A percentile compares a stretch with the other conserved stretches of the same genome.
Evolutionary conservation across 2,888 invertebrate genomes (phyloP).

Genomic region (Subacronicta megacephala): DNA sequence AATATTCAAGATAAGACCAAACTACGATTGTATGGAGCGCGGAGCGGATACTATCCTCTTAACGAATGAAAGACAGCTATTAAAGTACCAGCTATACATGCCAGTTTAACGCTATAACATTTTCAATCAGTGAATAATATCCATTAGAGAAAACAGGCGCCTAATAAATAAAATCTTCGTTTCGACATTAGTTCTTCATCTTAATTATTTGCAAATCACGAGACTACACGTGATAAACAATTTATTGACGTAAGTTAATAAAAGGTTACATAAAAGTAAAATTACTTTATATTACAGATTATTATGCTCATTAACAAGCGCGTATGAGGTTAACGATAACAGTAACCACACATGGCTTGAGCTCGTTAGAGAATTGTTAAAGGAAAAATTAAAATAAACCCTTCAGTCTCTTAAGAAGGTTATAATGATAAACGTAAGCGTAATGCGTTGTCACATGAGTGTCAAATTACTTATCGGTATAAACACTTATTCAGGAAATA

Average conservation of each 20-base stretch:
- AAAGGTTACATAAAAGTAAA: conserved; percentile 18
- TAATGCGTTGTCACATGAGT: conserved; percentile 8
- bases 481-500: conserved; percentile 19
- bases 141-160: neutral
- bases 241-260: conserved; percentile 7
- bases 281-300: conserved; percentile 1
- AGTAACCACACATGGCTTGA: neutral
- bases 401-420: conserved; percentile 22
- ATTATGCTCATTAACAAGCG: conserved; percentile 10
- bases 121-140: neutral
- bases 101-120: too few species aligned
- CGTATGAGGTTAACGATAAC: conserved; percentile 11
- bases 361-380: conserved; percentile 23
- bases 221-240: neutral
- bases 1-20: too few species aligned
- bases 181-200: too few species aligned
- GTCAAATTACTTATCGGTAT: conserved; percentile 15
- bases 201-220: neutral
- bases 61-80: too few species aligned
- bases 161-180: too few species aligned
- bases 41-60: too few species aligned
- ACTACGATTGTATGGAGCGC: too few species aligned
- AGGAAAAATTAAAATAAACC: conserved; percentile 35
- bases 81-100: too few species aligned
- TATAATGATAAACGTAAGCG: conserved; percentile 28